Conservation (phyloP, 2,888 invertebrate genomes). For the Drosophila kuntzei region DNA sequence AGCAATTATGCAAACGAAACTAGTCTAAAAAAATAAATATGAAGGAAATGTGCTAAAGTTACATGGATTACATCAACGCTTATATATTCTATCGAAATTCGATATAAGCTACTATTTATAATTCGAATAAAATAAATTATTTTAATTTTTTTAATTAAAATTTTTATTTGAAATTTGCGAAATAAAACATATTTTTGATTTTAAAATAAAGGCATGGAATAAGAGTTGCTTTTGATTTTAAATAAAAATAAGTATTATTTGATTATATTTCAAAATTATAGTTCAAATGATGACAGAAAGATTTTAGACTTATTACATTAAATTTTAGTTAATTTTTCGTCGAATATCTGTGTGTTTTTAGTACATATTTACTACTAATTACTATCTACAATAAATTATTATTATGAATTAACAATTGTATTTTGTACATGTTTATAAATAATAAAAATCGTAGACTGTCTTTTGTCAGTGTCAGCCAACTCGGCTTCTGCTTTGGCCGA, state of each 20-base stretch:
- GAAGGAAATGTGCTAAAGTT: no score
- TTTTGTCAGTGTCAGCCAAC: conserved; percentile 56
- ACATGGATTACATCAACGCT: no score
- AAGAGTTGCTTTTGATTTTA: not conserved
- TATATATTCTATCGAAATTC: no score
- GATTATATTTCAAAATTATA: no score
- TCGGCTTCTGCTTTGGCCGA: conserved; percentile 47
- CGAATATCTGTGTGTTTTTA: not conserved
- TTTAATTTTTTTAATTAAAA: no score
- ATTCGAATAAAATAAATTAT: no score
- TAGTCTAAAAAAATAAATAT: no score
- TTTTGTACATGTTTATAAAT: conserved; percentile 32
- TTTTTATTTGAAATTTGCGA: not conserved
- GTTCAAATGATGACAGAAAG: no score
- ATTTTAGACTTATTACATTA: not conserved
- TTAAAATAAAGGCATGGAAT: not conserved
- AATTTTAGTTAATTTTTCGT: not conserved
- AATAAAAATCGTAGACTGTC: conserved; percentile 27
- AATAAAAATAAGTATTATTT: not conserved
- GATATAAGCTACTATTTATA: no score
- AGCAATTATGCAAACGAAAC: no score
- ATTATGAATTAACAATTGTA: conserved; percentile 6
- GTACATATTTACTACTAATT: not conserved
- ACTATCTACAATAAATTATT: not conserved
- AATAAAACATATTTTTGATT: not conserved